Percentiles rank a stretch among this genome's conserved stretches.
phyloP scores from a whole-genome alignment of 2,888 invertebrate genomes.

The Standfussiana lucernea region DNA sequence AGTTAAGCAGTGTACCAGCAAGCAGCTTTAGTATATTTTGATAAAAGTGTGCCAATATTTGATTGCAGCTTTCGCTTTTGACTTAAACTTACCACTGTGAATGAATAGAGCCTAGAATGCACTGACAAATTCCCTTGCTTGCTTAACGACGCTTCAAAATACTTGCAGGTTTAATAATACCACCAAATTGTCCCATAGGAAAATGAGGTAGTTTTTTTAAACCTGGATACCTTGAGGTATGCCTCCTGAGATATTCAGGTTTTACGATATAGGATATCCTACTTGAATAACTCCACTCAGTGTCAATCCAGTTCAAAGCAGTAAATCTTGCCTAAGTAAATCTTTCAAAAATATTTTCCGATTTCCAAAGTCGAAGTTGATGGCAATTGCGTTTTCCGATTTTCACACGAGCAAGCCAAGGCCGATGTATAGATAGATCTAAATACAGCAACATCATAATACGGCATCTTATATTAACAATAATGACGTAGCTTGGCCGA shows the following conservation, averaged over 20 bases:
- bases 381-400: background rate
- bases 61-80: background rate
- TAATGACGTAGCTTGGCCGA: conserved; percentile 37
- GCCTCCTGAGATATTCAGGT: background rate
- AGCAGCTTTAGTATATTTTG: background rate
- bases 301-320: too few relatives aligned
- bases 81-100: too few relatives aligned
- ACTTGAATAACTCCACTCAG: too few relatives aligned
- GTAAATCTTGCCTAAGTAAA: too few relatives aligned
- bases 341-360: too few relatives aligned
- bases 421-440: background rate
- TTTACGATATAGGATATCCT: too few relatives aligned
- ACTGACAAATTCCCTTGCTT: background rate
- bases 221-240: too few relatives aligned
- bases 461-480: conserved; percentile 29
- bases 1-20: background rate
- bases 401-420: background rate
- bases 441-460: conserved; percentile 2
- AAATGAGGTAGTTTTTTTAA: too few relatives aligned
- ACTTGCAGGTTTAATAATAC: background rate
- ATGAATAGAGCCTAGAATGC: too few relatives aligned
- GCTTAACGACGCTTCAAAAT: background rate
- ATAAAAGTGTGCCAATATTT: background rate
- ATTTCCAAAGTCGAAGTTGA: background rate
- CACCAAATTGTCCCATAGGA: background rate